phyloP scores from a whole-genome alignment of 2,888 invertebrate genomes.

The Cremastobaeus sp. region DNA sequence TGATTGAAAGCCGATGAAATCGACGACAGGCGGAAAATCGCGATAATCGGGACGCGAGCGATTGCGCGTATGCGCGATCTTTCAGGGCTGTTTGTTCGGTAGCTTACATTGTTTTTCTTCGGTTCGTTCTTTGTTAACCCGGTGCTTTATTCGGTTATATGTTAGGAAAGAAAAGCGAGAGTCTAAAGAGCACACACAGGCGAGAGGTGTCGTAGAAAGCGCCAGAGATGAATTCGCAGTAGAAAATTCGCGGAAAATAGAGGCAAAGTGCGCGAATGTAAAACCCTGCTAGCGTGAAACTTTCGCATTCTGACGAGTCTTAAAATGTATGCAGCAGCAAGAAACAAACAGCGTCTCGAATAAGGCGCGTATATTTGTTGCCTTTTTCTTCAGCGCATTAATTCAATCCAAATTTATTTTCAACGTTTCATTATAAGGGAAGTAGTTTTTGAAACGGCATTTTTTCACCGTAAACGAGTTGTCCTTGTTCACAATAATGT shows the following conservation, averaged over 20 bases:
- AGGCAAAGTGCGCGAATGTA: conserved; percentile 50
- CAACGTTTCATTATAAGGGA: conserved; percentile 20
- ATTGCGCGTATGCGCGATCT: conserved; percentile 10
- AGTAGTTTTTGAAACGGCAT: too few relatives aligned
- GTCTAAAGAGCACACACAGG: conserved; percentile 30
- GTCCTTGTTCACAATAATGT: too few relatives aligned
- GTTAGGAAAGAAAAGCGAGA: conserved; percentile 21
- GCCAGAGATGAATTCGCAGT: conserved; percentile 47
- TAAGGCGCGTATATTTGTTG: conserved; percentile 35
- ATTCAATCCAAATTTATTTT: conserved; percentile 30
- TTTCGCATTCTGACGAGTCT: conserved; percentile 50
- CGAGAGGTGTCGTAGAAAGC: conserved; percentile 47
- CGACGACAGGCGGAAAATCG: too few relatives aligned
- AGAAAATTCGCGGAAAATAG: conserved; percentile 58
- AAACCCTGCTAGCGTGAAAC: conserved; percentile 54
- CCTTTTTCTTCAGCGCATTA: conserved; percentile 16
- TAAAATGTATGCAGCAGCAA: conserved; percentile 44
- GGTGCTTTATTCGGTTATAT: conserved; percentile 21
- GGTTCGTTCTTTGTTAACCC: neutral
- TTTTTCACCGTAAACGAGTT: too few relatives aligned
- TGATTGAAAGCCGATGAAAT: too few relatives aligned
- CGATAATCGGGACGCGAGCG: neutral
- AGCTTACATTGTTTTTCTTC: conserved; percentile 21
- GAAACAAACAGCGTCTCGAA: conserved; percentile 37
- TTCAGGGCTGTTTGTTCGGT: conserved; percentile 2